Conservation (phyloP, 2,113 vertebrate genomes). For the Tupaia tana region DNA sequence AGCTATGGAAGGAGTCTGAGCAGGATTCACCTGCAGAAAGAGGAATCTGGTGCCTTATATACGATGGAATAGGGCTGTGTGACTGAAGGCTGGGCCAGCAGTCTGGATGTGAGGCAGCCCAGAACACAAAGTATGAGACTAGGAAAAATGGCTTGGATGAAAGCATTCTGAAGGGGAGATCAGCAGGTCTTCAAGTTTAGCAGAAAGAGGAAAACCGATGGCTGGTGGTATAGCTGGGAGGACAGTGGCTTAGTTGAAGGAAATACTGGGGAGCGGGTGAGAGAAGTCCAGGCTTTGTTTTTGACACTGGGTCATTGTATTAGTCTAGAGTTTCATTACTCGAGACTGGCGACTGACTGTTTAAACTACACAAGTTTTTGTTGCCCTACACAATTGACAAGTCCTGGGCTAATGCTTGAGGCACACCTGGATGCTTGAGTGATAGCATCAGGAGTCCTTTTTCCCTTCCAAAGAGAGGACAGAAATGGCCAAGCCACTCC, state of each 20-base stretch:
- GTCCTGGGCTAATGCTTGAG: background rate
- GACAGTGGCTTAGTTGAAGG: background rate
- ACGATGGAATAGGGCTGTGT: background rate
- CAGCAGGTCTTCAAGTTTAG: background rate
- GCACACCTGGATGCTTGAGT: background rate
- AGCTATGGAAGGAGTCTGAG: background rate
- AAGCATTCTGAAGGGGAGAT: background rate
- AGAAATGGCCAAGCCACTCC: background rate
- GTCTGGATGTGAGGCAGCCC: background rate
- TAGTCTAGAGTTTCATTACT: background rate
- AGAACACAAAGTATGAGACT: background rate
- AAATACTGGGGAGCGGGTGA: background rate
- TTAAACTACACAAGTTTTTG: slow-evolving; percentile 6
- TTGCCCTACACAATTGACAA: background rate
- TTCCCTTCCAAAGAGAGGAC: background rate
- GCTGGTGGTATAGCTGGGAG: background rate
- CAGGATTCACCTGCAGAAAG: background rate
- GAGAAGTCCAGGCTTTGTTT: background rate
- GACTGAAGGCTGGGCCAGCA: background rate
- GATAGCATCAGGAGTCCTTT: background rate
- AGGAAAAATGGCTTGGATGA: background rate
- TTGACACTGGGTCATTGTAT: background rate
- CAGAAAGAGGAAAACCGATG: background rate
- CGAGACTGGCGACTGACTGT: background rate
- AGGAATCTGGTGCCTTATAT: background rate